These are phyloP conservation scores for Paramormyrops kingsleyae DNA, from an alignment of 2,113 vertebrate species.

Conservation along the genomic window DNA sequence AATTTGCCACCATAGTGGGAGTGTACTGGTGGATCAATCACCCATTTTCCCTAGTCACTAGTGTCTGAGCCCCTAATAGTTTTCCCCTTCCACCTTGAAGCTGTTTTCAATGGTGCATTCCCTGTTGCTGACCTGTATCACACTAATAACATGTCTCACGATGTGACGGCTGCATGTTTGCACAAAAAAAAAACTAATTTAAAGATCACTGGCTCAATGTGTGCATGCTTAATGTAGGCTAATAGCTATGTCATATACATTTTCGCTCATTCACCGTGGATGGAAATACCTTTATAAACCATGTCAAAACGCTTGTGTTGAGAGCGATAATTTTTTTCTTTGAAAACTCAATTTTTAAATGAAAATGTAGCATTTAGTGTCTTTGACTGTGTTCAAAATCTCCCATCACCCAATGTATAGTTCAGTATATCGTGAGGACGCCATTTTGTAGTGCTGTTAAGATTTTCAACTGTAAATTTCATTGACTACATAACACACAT, in stretches of 20 bases:
- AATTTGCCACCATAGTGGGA: not conserved
- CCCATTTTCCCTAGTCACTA: not conserved
- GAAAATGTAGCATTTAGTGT: not conserved
- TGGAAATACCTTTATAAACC: not conserved
- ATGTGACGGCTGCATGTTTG: not conserved
- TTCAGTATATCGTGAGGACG: not conserved
- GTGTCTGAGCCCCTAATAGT: not conserved
- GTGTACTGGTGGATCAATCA: not conserved
- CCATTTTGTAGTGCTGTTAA: not conserved
- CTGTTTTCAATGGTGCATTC: not conserved
- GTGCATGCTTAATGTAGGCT: not conserved
- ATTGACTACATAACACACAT: not conserved
- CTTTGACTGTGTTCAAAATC: too few species aligned
- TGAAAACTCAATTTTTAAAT: not conserved
- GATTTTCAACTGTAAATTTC: not conserved
- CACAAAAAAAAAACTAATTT: not conserved
- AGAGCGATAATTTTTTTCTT: too few species aligned
- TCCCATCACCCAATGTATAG: too few species aligned
- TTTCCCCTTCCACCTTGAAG: not conserved
- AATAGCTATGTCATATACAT: not conserved
- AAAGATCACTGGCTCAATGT: not conserved
- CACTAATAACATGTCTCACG: not conserved
- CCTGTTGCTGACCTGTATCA: not conserved
- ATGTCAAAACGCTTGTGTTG: not conserved
- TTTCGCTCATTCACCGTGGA: not conserved